A percentile compares a stretch with the other conserved stretches of the same genome.
Evolutionary conservation across 2,888 invertebrate species (phyloP).

Genomic region (Alsophila aescularia): DNA sequence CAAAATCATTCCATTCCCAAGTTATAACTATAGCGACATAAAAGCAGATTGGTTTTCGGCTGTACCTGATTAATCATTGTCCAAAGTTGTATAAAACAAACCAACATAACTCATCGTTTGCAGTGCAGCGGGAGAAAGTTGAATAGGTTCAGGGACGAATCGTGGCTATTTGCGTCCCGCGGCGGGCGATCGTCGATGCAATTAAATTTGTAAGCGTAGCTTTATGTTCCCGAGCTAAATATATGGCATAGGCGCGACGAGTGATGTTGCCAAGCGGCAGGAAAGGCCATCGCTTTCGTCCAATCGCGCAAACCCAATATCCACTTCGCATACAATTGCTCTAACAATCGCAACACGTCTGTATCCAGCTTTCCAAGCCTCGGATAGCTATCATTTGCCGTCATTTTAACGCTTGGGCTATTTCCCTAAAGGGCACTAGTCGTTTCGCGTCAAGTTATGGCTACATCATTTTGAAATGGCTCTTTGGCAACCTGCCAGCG

Average conservation of each 20-base stretch:
- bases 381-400: slow-evolving; percentile 31
- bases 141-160: slow-evolving; percentile 80
- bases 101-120: slow-evolving; percentile 49
- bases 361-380: slow-evolving; percentile 16
- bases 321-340: slow-evolving; percentile 29
- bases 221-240: slow-evolving; percentile 76
- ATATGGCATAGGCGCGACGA: slow-evolving; percentile 57
- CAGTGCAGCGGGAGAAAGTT: slow-evolving; percentile 70
- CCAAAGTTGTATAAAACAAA: slow-evolving; percentile 45
- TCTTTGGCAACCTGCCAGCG: slow-evolving; percentile 39
- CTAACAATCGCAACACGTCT: slow-evolving; percentile 9
- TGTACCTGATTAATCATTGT: slow-evolving; percentile 27
- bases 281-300: slow-evolving; percentile 53
- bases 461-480: slow-evolving; percentile 34
- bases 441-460: slow-evolving; percentile 36
- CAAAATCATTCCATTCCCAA: slow-evolving; percentile 7
- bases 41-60: slow-evolving; percentile 14
- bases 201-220: slow-evolving; percentile 81
- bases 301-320: slow-evolving; percentile 30
- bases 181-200: slow-evolving; percentile 81
- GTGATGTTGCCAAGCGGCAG: slow-evolving; percentile 56
- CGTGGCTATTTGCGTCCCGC: slow-evolving; percentile 76
- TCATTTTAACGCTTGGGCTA: slow-evolving; percentile 30
- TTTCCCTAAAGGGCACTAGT: slow-evolving; percentile 41
- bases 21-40: slow-evolving; percentile 18